Conservation (phyloP, 2,888 invertebrate genomes). For the Gandaritis pyraliata region DNA sequence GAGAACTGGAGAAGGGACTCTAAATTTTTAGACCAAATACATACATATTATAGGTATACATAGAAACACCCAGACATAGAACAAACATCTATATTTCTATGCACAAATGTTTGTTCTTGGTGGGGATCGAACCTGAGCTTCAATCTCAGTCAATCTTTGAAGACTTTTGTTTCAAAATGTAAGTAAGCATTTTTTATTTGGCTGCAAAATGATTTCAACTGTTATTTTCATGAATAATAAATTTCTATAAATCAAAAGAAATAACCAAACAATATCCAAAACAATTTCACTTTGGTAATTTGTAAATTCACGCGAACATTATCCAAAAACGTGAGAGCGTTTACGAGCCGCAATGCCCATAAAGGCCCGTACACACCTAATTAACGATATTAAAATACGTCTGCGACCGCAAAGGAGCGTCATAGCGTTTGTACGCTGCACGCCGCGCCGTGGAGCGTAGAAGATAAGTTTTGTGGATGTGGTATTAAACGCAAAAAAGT, state of each 20-base stretch:
- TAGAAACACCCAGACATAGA: too few species aligned
- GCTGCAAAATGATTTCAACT: too few species aligned
- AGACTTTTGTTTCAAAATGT: too few species aligned
- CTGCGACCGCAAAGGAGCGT: constrained; percentile 75
- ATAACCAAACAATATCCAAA: constrained; percentile 40
- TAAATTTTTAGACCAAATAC: too few species aligned
- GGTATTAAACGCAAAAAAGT: too few species aligned
- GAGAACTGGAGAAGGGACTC: too few species aligned
- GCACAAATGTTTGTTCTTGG: too few species aligned
- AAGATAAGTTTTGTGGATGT: constrained; percentile 14
- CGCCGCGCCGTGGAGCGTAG: constrained; percentile 11
- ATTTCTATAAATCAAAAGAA: constrained; percentile 15
- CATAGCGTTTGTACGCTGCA: constrained; percentile 78
- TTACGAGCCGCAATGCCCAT: constrained; percentile 54
- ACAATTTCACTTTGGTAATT: constrained; percentile 45
- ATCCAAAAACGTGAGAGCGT: constrained; percentile 52
- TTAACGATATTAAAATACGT: constrained; percentile 84
- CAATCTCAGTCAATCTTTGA: too few species aligned
- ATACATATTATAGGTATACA: too few species aligned
- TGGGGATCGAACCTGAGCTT: too few species aligned
- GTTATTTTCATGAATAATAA: not conserved
- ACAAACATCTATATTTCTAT: too few species aligned
- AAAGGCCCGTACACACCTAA: constrained; percentile 77
- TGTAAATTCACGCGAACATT: constrained; percentile 53
- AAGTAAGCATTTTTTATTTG: too few species aligned